Evolutionary conservation across 37 sponge, comb jelly and placozoan genomes (phyloP).

Genomic region (Hormiphora californensis): DNA sequence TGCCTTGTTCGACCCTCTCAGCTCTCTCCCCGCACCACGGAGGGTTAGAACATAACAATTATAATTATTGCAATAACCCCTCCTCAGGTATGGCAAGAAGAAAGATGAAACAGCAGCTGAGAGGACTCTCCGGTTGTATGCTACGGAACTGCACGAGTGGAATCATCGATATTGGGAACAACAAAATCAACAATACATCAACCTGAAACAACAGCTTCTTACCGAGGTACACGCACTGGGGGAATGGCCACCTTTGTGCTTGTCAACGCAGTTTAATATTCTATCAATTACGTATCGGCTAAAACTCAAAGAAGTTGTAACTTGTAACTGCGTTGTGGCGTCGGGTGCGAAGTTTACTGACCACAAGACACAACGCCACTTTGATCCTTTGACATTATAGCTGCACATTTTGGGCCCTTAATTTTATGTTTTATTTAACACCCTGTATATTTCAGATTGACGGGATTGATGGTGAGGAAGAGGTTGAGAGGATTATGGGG

Average conservation of each 20-base stretch:
- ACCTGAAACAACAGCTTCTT: neutral
- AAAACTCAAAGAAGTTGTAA: too few species aligned
- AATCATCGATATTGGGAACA: conserved; percentile 37
- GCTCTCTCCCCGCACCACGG: too few species aligned
- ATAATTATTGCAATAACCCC: neutral
- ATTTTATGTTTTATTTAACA: too few species aligned
- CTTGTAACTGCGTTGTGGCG: too few species aligned
- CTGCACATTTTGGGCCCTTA: too few species aligned
- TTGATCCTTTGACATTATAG: too few species aligned
- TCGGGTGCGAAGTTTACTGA: too few species aligned
- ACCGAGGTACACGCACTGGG: neutral
- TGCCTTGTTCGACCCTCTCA: too few species aligned
- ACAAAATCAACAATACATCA: neutral
- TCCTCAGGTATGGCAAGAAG: conserved; percentile 15
- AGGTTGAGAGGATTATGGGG: neutral
- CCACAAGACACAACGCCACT: too few species aligned
- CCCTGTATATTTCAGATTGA: conserved; percentile 22
- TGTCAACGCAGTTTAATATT: too few species aligned
- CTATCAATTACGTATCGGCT: too few species aligned
- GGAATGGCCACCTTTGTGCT: too few species aligned
- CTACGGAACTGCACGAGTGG: conserved; percentile 43
- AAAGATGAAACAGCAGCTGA: conserved; percentile 46
- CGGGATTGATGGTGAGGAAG: neutral
- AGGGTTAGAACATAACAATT: neutral
- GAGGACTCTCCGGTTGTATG: neutral